phyloP scores from a whole-genome alignment of 2,797 vertebrate genomes.

The Vultur gryphus region DNA sequence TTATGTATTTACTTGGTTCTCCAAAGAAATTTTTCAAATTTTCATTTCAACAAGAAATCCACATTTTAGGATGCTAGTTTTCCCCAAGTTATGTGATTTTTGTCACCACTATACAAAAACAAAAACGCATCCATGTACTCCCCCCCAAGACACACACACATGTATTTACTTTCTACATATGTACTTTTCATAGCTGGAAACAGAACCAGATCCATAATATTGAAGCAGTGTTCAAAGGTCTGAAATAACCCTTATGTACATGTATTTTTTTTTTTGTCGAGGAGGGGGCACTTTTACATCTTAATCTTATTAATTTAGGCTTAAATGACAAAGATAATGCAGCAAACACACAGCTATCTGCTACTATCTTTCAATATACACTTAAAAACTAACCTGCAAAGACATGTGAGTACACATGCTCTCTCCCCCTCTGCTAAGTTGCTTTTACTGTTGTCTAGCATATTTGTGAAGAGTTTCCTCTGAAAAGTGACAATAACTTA shows the following conservation, averaged over 20 bases:
- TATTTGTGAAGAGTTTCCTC: neutral
- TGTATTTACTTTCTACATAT: neutral
- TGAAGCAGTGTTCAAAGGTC: neutral
- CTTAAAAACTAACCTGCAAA: neutral
- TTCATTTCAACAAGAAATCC: neutral
- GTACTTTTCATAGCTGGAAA: neutral
- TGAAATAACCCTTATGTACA: neutral
- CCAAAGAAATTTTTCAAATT: neutral
- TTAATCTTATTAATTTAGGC: neutral
- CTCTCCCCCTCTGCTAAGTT: neutral
- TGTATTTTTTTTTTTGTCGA: neutral
- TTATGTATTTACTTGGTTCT: neutral
- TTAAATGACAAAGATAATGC: neutral
- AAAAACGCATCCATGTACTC: neutral
- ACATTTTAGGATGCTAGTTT: neutral
- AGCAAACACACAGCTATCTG: neutral
- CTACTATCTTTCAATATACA: neutral
- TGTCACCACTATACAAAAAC: neutral
- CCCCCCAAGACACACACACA: neutral
- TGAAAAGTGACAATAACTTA: neutral
- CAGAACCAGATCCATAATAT: neutral
- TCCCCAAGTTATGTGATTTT: neutral
- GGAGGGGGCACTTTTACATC: neutral
- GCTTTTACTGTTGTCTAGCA: neutral
- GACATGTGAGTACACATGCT: neutral